Base-by-base conservation (phyloP, 2,113 vertebrate genomes). In the Calonectris borealis region DNA sequence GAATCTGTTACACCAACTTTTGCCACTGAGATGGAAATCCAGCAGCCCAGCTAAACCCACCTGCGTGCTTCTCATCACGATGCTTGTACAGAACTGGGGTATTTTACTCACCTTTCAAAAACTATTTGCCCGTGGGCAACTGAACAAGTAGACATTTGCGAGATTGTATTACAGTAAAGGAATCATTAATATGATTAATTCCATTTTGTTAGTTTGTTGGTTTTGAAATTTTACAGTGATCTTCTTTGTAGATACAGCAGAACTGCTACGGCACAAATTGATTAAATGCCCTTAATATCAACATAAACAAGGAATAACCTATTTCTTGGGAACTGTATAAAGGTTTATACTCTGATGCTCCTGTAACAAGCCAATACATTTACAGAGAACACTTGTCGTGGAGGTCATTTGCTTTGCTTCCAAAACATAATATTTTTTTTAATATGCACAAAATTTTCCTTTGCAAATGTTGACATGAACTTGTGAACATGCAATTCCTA, bases 121-220 rank as follows among this genome's bases (percentile, higher is more conserved):
- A 65, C 79, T 91, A 57, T 94, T 96, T 95, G 94, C 93, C 86
- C 1, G 1, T 58, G 77, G 96, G 93, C 91, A 70, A 44, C 51
- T 3, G 29, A 94, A 15, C 77, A 49, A 87, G 70, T 2, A 94
- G 86, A 51, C 46, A 14, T 94, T 88, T 94, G 86, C 6, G 13
- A 77, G 81, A 32, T 80, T 88, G 75, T 71, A 8, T 83, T 96
- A 70, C 86, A 71, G 81, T 34, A 36, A 68, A 86, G 71, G 75
- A 61, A 52, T 88, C 9, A 16, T 93, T 91, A 77, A 83, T 80
- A 8, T 27, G 54, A 73, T 81, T 93, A 55, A 90, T 93, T 76
- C 81, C 51, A n/a, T 36, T 87, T 88, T 7, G 2, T 61, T 83
- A 4, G 73, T 95, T 91, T 93, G 38, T 55, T 65, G 69, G 13